Base-by-base conservation (phyloP, 2,113 vertebrate genomes). In the Pseudolaguvia tuberculata region DNA sequence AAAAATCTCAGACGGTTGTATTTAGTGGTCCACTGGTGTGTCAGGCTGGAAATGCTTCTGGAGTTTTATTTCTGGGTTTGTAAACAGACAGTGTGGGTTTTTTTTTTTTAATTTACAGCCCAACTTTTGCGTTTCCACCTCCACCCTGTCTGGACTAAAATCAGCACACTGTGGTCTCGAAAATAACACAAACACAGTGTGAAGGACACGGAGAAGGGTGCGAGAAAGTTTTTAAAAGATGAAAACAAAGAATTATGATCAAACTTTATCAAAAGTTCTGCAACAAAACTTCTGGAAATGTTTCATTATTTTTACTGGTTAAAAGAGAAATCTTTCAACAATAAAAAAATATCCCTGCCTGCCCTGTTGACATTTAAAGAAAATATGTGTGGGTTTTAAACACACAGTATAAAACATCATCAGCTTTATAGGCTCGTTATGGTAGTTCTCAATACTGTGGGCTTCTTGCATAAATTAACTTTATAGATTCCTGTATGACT, bases 61-160 rank as follows among this genome's bases (percentile, higher is more conserved):
- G 45, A 63, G 52, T 39, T 73, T 76, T 83, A 84, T 84, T 81
- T 84, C 50, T 58, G 51, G 69, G 75, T 55, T 39, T 57, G 12
- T 75, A 59, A 63, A 59, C 73, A 71, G 76, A 66, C 9, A 9
- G 74, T 84, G 78, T 85, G n/a, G n/a, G n/a, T n/a, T n/a, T n/a
- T n/a, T n/a, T n/a, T n/a, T n/a, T 86, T 85, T 35, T 77, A 80
- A 79, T 75, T 68, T 81, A 78, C 66, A 84, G 79, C 74, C 57
- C 57, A 81, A 82, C 82, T 21, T 76, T 67, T 71, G 70, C 27
- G 31, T 72, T 79, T 83, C 83, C 83, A 81, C 84, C 85, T 86
- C 84, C 89, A 85, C 85, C 86, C 85, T 85, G 88, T 88, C 85
- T 88, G 0, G 29, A 78, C 85, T 88, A 90, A 84, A 89, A 86